Evolutionary conservation across 1,140 invertebrate species (phyloP).

Genomic region (Polypedilum vanderplanki): DNA sequence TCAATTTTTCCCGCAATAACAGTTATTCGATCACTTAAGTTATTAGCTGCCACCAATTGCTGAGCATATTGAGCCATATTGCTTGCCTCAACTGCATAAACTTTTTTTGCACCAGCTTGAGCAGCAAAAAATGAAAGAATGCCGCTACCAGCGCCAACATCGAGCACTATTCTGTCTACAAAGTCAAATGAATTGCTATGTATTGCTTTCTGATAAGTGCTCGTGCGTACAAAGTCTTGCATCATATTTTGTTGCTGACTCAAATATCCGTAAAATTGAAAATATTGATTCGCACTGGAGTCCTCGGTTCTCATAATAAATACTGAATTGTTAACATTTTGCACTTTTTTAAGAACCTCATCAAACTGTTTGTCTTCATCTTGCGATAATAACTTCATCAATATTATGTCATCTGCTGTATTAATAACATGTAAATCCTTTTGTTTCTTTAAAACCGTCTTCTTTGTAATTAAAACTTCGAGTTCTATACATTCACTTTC

Average conservation of each 20-base stretch:
- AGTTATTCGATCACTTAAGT: slow-evolving; percentile 75
- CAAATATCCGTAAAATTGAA: slow-evolving; percentile 97
- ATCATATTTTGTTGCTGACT: slow-evolving; percentile 99
- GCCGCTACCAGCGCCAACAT: slow-evolving; percentile 95
- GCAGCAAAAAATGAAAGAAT: slow-evolving; percentile 98
- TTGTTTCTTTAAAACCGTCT: neutral
- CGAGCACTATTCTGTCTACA: slow-evolving; percentile 83
- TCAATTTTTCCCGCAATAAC: slow-evolving; percentile 98
- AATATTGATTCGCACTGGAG: slow-evolving; percentile 95
- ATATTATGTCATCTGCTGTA: neutral
- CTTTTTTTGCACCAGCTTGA: slow-evolving; percentile 92
- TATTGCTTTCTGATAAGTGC: slow-evolving; percentile 97
- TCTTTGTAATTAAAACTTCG: slow-evolving; percentile 6
- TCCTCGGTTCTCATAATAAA: slow-evolving; percentile 96
- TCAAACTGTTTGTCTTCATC: neutral
- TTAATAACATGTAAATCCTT: slow-evolving; percentile 8
- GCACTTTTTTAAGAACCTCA: slow-evolving; percentile 22
- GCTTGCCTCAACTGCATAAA: slow-evolving; percentile 97
- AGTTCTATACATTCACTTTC: neutral
- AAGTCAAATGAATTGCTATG: slow-evolving; percentile 91
- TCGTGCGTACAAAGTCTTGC: slow-evolving; percentile 97
- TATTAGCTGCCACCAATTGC: slow-evolving; percentile 83
- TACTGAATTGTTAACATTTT: slow-evolving; percentile 51
- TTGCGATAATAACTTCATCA: neutral
- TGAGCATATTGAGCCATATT: slow-evolving; percentile 97